Base-by-base conservation (phyloP, 2,113 vertebrate species). In the Platichthys stellatus region DNA sequence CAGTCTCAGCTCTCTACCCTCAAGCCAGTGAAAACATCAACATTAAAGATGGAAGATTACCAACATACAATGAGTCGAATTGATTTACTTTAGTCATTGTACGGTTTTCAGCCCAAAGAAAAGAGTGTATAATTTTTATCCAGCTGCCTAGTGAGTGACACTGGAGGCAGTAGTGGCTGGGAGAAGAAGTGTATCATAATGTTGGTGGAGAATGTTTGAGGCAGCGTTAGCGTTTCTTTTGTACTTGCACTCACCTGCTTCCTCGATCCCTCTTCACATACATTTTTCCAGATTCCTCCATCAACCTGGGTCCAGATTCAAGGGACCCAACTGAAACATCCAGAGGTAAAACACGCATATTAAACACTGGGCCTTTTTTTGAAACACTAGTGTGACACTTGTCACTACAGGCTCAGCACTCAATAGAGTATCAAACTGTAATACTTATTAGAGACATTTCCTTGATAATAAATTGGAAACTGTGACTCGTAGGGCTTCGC, bases 321-420 rank as follows among this genome's bases (percentile, higher is more conserved):
- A 80, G 84, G 65, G 92, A 90, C 72, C 91, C 86, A 60, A 78
- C 88, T 67, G 87, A 88, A 53, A 84, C 90, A 63, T 74, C 82
- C 71, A 88, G 90, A 69, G 96, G 96, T 97, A 89, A 67, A 66
- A 54, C 2, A 31, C n/a, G 68, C 40, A 3, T 21, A 21, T 51
- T 51, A 35, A 59, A 26, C 47, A 21, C n/a, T 20, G 45, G 4
- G 45, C 15, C 45, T 17, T 49, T 49, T 38, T 49, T 49, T 18
- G 15, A 18, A 18, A 49, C 45, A 17, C 15, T 6, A 43, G 40
- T n/a, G 8, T 20, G 18, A 54, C 20, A 20, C 7, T 21, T 53
- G n/a, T 20, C 5, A 53, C 49, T 0, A 53, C 12, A 21, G 53
- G n/a, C 7, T 54, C 53, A 15, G 49, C 18, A 51, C 20, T 53